These are phyloP conservation scores for Spodoptera frugiperda DNA, from an alignment of 1,140 invertebrate genomes.

Conservation along the genomic window DNA sequence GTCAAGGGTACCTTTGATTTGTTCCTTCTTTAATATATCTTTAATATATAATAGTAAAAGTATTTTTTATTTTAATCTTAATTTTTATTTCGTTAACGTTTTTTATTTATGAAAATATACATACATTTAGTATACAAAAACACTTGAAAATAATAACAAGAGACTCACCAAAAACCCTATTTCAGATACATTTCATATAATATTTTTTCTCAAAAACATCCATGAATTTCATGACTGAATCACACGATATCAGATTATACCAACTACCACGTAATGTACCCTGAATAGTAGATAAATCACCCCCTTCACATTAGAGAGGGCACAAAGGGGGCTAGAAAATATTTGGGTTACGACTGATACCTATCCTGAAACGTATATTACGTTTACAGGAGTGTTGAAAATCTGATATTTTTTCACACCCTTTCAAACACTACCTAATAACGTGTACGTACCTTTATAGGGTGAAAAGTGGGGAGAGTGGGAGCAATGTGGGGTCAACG, in stretches of 20 bases:
- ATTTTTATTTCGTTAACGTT: too few species aligned
- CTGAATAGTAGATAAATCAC: conserved; percentile 58
- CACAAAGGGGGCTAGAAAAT: conserved; percentile 51
- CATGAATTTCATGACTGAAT: conserved; percentile 48
- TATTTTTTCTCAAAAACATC: conserved; percentile 22
- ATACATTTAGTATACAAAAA: too few species aligned
- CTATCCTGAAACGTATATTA: conserved; percentile 47
- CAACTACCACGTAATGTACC: conserved; percentile 52
- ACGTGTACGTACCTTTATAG: not conserved
- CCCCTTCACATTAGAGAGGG: conserved; percentile 49
- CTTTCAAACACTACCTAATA: conserved; percentile 38
- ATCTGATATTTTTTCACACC: conserved; percentile 45
- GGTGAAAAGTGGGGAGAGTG: not conserved
- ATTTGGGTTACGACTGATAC: conserved; percentile 50
- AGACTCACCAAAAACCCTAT: too few species aligned
- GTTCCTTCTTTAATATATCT: too few species aligned
- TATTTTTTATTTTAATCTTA: too few species aligned
- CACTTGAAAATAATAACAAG: too few species aligned
- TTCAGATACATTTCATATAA: too few species aligned
- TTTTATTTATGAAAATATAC: too few species aligned
- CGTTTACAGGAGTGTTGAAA: conserved; percentile 43
- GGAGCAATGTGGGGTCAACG: too few species aligned
- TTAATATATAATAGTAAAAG: too few species aligned
- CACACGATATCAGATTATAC: conserved; percentile 53
- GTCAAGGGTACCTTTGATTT: too few species aligned